Evolutionary conservation across 2,888 invertebrate species (phyloP).

Genomic region (Acanthosepion esculentum): DNA sequence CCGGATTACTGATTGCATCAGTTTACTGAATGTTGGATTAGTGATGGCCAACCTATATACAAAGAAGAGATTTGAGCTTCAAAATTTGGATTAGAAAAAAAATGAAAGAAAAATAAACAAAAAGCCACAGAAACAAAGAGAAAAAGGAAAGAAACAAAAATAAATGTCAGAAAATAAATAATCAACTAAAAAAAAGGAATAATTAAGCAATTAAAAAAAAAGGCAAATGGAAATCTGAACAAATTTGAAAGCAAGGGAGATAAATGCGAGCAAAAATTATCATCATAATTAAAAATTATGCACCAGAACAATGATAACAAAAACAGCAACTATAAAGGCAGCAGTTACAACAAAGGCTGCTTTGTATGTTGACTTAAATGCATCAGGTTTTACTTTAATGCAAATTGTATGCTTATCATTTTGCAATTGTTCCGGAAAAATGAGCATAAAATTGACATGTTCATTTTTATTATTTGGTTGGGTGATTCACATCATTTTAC

Average conservation of each 20-base stretch:
- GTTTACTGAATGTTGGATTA: too few relatives aligned
- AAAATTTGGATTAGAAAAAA: too few relatives aligned
- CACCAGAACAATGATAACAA: background rate
- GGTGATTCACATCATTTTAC: background rate
- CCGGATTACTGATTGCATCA: too few relatives aligned
- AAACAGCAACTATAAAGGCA: background rate
- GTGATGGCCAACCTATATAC: too few relatives aligned
- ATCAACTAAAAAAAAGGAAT: too few relatives aligned
- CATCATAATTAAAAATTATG: background rate
- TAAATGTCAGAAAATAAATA: too few relatives aligned
- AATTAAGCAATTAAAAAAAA: background rate
- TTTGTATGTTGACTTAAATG: background rate
- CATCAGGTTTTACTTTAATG: background rate
- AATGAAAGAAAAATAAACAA: too few relatives aligned
- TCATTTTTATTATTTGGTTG: background rate
- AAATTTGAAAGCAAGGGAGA: background rate
- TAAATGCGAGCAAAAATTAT: background rate
- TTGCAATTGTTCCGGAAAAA: background rate
- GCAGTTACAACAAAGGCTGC: background rate
- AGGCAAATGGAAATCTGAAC: background rate
- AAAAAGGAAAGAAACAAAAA: too few relatives aligned
- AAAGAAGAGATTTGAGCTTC: too few relatives aligned
- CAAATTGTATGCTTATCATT: constrained; percentile 17
- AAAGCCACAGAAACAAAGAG: too few relatives aligned
- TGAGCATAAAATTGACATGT: background rate